Percentiles rank a stretch among this genome's conserved stretches.
These are phyloP conservation scores for Dynastes grantii DNA, from an alignment of 2,888 invertebrate species.

Conservation along the genomic window DNA sequence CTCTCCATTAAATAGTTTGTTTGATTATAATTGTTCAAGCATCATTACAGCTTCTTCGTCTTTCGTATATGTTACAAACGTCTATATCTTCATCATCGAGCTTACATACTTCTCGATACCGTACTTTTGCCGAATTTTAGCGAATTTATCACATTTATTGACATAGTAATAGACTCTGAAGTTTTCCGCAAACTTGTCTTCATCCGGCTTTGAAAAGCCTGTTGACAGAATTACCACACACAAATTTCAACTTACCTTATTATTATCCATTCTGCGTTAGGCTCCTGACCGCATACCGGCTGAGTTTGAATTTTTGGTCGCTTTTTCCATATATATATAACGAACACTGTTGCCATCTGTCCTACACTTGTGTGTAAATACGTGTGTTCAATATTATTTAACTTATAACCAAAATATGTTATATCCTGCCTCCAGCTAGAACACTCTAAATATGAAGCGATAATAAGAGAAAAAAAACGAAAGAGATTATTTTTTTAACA, in stretches of 20 bases:
- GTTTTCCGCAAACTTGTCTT: slow-evolving; percentile 14
- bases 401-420: too few species aligned
- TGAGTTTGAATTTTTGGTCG: too few species aligned
- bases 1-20: slow-evolving; percentile 29
- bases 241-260: slow-evolving; percentile 13
- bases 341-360: too few species aligned
- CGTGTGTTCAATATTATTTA: too few species aligned
- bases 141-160: slow-evolving; percentile 35
- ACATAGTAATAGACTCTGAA: slow-evolving; percentile 20
- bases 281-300: too few species aligned
- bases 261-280: slow-evolving; percentile 1
- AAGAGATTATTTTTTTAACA: too few species aligned
- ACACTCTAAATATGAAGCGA: too few species aligned
- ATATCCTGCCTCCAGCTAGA: too few species aligned
- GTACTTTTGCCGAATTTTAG: slow-evolving; percentile 11
- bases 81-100: slow-evolving; percentile 40
- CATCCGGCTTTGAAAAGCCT: slow-evolving; percentile 19
- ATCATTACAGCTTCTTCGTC: slow-evolving; percentile 15
- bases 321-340: too few species aligned
- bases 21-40: slow-evolving; percentile 7
- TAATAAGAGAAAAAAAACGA: too few species aligned
- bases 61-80: neutral
- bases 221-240: slow-evolving; percentile 26
- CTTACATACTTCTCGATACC: slow-evolving; percentile 9
- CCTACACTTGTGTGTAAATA: too few species aligned